Conservation (phyloP, 2,113 vertebrate genomes). For the Dipodomys spectabilis region DNA sequence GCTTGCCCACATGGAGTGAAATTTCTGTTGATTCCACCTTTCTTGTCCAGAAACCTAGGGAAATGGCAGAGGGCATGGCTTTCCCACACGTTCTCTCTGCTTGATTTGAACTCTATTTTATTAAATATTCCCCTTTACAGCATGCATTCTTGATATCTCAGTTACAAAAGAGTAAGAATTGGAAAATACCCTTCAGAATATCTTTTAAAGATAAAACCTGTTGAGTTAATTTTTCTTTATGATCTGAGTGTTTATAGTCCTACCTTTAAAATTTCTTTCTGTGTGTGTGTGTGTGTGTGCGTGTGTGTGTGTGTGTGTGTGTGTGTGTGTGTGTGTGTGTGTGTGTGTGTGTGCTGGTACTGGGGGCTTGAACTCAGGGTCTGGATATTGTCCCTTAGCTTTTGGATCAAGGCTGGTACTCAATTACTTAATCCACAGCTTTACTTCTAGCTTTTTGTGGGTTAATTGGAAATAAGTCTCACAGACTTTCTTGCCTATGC, state of each 20-base stretch:
- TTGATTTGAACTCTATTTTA: neutral
- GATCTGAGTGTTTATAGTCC: neutral
- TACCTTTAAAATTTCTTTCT: too few relatives aligned
- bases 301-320: too few relatives aligned
- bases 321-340: too few relatives aligned
- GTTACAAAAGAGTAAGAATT: slow-evolving; percentile 3
- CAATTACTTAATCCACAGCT: too few relatives aligned
- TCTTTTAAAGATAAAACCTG: neutral
- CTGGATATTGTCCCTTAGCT: too few relatives aligned
- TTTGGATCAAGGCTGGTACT: too few relatives aligned
- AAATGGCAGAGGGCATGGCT: neutral
- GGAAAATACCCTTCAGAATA: slow-evolving; percentile 4
- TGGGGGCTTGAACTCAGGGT: too few relatives aligned
- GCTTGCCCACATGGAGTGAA: neutral
- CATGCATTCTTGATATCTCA: neutral
- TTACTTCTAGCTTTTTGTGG: too few relatives aligned
- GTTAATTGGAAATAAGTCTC: too few relatives aligned
- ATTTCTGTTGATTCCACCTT: neutral
- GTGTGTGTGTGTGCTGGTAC: too few relatives aligned
- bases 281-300: too few relatives aligned
- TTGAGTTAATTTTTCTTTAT: neutral
- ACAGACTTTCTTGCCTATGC: too few relatives aligned
- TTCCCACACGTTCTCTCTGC: neutral
- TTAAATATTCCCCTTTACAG: neutral
- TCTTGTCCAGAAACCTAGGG: neutral